These are phyloP conservation scores for Zelostemma sp. DNA, from an alignment of 1,140 invertebrate species.

Conservation along the genomic window DNA sequence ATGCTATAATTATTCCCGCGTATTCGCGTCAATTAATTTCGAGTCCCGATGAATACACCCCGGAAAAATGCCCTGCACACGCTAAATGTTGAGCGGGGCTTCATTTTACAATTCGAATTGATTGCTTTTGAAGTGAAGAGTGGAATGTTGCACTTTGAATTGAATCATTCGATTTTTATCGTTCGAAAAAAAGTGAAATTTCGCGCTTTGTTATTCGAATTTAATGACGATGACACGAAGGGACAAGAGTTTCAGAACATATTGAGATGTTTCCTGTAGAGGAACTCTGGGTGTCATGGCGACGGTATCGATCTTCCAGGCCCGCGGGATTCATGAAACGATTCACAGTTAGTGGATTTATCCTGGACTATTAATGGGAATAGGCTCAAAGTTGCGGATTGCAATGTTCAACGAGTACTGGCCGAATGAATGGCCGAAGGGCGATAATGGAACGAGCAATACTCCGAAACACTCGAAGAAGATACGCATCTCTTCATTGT, in stretches of 20 bases:
- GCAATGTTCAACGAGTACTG: constrained; percentile 35
- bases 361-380: constrained; percentile 53
- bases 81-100: no score
- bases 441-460: constrained; percentile 22
- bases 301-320: constrained; percentile 48
- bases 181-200: no score
- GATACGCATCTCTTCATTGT: no score
- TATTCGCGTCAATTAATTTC: no score
- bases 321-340: constrained; percentile 52
- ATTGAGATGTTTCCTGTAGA: constrained; percentile 54
- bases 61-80: no score
- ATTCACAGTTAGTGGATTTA: constrained; percentile 55
- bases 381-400: constrained; percentile 48
- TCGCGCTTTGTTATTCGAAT: no score
- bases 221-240: constrained; percentile 1
- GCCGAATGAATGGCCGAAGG: constrained; percentile 22
- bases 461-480: not conserved
- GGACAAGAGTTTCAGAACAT: constrained; percentile 39
- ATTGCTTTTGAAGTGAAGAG: no score
- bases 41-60: no score
- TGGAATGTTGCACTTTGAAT: no score
- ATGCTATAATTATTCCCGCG: no score
- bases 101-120: no score
- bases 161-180: no score
- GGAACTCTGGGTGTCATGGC: constrained; percentile 46